These are phyloP conservation scores for Aradus depressus DNA, from an alignment of 2,888 invertebrate species.

Conservation along the genomic window DNA sequence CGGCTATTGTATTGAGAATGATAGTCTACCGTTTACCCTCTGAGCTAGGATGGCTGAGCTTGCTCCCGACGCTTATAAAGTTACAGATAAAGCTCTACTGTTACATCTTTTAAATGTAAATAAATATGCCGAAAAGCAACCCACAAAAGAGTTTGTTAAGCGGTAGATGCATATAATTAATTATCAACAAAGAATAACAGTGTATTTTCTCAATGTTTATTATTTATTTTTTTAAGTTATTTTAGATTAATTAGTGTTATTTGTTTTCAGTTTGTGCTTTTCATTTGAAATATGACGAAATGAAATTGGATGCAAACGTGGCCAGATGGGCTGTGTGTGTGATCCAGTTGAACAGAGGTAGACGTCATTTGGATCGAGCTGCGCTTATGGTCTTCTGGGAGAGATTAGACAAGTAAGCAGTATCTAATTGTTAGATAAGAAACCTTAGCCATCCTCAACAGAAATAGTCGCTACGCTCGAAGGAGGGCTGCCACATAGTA, in stretches of 20 bases:
- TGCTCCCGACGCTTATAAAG: too few species aligned
- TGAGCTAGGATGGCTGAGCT: too few species aligned
- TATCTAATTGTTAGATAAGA: constrained; percentile 12
- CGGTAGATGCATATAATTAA: not conserved
- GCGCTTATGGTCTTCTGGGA: constrained; percentile 96
- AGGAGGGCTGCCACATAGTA: too few species aligned
- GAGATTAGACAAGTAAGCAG: constrained; percentile 75
- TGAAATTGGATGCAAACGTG: constrained; percentile 89
- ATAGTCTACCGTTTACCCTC: too few species aligned
- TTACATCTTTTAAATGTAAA: too few species aligned
- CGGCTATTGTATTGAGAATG: too few species aligned
- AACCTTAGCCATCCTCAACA: not conserved
- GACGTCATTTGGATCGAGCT: constrained; percentile 93
- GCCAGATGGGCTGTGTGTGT: constrained; percentile 94
- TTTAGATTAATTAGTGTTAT: constrained; percentile 2
- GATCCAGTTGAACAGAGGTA: constrained; percentile 79
- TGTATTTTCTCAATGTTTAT: not conserved
- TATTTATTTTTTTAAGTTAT: not conserved
- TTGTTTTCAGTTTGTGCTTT: constrained; percentile 77
- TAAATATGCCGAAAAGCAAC: not conserved
- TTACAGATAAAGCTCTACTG: not conserved
- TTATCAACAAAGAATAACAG: not conserved
- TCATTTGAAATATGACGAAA: constrained; percentile 92
- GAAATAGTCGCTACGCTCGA: not conserved
- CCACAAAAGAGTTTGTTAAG: not conserved